Evolutionary conservation across 1,140 invertebrate genomes (phyloP), one percentile per base, ranked within the genome.

Genomic region (Hylaeus anthracinus): DNA sequence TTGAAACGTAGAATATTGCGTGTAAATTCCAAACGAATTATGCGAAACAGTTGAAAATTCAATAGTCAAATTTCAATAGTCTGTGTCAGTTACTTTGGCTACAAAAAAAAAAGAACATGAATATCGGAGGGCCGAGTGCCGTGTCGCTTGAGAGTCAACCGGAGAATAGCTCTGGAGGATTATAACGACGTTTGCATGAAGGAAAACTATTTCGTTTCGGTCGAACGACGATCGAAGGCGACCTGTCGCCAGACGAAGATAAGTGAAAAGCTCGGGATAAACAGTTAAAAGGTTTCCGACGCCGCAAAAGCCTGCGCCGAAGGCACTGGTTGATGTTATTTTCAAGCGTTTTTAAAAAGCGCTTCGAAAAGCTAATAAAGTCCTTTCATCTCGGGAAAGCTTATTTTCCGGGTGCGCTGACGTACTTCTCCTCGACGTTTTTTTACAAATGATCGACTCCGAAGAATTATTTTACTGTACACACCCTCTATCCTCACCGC

Each of bases 201-300:
- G 37, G 51, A 8, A 60, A 53, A 53, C 15, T 48, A 48, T 53
- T 64, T 41, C 37, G 41, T 74, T 64, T 65, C 39, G 9, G 14
- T 41, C 5, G n/a, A 69, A 45, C 26, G 41, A 26, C n/a, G 15
- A 0, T 4, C 26, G 45, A 48, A 8, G 58, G 14, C 71, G 26
- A 2, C n/a, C 26, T 37, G 41, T 1, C 26, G 14, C 53, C 56
- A 14, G 45, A 65, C 39, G 48, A 55, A 37, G 61, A 55, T 74
- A 67, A 67, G 63, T 51, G 9, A 48, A 56, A 76, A 48, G 14
- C 39, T 5, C 14, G 43, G 14, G 26, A 70, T 77, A 77, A 77
- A 69, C 58, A 70, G 53, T 71, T 61, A 77, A 70, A 77, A 58
- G 6, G 45, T 71, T 71, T 71, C 15, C 39, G 37, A 71, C 37